These are phyloP conservation scores for Galeruca laticollis DNA, from an alignment of 2,888 invertebrate species.

Conservation along the genomic window DNA sequence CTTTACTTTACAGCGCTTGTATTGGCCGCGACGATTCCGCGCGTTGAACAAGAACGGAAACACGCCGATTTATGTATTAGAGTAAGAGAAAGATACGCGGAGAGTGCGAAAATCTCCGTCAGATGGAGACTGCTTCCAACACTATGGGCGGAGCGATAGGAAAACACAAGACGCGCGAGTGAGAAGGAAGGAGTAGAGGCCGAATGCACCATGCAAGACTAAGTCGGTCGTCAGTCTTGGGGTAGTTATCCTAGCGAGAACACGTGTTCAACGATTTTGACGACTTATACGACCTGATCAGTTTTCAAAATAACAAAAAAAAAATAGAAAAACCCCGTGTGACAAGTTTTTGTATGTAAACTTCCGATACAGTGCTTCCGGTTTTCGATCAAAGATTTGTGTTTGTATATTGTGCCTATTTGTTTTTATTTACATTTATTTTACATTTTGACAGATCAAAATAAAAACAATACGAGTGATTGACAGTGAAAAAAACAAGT, in stretches of 20 bases:
- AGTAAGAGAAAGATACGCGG: conserved; percentile 19
- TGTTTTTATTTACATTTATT: not conserved
- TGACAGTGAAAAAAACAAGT: conserved; percentile 38
- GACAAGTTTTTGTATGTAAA: conserved; percentile 38
- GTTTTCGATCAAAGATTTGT: conserved; percentile 33
- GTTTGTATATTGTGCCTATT: conserved; percentile 13
- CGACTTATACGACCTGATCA: conserved; percentile 41
- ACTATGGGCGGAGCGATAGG: conserved; percentile 75
- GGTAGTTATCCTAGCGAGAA: conserved; percentile 71
- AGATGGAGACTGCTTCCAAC: conserved; percentile 66
- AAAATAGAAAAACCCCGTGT: conserved; percentile 33
- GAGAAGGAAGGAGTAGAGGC: conserved; percentile 60
- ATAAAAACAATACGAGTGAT: conserved; percentile 25
- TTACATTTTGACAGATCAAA: conserved; percentile 10
- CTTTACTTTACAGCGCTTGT: conserved; percentile 55
- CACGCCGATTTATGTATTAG: conserved; percentile 32
- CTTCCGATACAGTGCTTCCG: conserved; percentile 48
- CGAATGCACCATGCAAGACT: conserved; percentile 72
- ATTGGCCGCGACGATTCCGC: conserved; percentile 46
- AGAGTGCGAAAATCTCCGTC: conserved; percentile 49
- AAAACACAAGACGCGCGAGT: conserved; percentile 64
- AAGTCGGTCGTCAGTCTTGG: conserved; percentile 68
- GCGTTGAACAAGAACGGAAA: conserved; percentile 39
- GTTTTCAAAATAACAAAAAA: conserved; percentile 26
- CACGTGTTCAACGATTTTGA: conserved; percentile 64